Evolutionary conservation across 1,140 invertebrate species (phyloP).

Genomic region (Polypedilum vanderplanki): DNA sequence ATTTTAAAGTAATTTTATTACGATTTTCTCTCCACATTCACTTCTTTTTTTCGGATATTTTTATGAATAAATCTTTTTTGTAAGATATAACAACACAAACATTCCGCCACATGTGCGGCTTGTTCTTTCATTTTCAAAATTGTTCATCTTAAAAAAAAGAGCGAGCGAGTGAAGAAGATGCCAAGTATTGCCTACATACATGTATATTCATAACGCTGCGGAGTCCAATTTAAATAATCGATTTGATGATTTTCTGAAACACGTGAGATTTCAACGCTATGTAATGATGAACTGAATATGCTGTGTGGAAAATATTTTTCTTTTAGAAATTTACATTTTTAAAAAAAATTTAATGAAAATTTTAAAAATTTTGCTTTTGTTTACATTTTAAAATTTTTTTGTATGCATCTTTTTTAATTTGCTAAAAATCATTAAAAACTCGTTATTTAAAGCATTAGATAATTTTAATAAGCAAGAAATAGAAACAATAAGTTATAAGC

Average conservation of each 20-base stretch:
- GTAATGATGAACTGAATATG: background rate
- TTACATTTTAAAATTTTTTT: no score
- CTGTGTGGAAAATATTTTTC: no score
- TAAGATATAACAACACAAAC: slow-evolving; percentile 22
- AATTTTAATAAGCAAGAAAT: no score
- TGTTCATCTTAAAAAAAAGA: background rate
- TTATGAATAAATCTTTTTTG: slow-evolving; percentile 12
- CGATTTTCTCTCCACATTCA: background rate
- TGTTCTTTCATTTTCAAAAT: background rate
- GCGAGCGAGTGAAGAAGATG: no score
- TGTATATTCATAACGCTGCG: background rate
- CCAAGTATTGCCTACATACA: no score
- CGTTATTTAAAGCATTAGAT: no score
- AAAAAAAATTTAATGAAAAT: no score
- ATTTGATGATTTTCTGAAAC: slow-evolving; percentile 4
- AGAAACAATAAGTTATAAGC: no score
- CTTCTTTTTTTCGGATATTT: background rate
- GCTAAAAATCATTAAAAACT: no score
- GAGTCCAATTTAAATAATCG: slow-evolving; percentile 28
- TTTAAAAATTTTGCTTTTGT: no score
- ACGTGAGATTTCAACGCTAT: slow-evolving; percentile 17
- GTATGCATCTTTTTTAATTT: no score
- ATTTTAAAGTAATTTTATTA: slow-evolving; percentile 23
- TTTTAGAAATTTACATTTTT: no score
- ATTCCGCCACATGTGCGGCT: background rate